Percentiles rank a stretch among this genome's conserved stretches.
Evolutionary conservation across 2,888 invertebrate genomes (phyloP).

Genomic region (Microchrysa polita): DNA sequence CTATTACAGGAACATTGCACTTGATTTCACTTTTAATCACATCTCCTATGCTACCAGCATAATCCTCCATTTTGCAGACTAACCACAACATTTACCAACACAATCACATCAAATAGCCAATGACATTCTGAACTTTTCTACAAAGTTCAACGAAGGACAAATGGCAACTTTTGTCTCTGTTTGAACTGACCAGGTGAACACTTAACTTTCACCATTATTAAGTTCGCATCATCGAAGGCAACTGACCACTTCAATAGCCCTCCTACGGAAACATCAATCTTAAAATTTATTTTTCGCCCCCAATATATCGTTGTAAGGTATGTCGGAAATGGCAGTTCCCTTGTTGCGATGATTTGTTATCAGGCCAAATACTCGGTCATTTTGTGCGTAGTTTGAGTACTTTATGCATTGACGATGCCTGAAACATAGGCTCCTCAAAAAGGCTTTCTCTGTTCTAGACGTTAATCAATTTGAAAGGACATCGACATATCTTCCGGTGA

Average conservation of each 20-base stretch:
- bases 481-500: background rate
- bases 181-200: background rate
- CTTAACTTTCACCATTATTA: constrained; percentile 6
- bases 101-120: too few relatives aligned
- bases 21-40: too few relatives aligned
- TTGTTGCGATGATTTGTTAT: constrained; percentile 34
- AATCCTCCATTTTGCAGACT: too few relatives aligned
- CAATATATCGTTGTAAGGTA: background rate
- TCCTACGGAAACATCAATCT: constrained; percentile 17
- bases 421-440: too few relatives aligned
- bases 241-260: constrained; percentile 8
- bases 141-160: background rate
- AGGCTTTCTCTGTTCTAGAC: background rate
- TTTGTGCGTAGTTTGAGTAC: too few relatives aligned
- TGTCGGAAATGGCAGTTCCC: constrained; percentile 12
- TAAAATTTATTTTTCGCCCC: constrained; percentile 15
- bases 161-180: constrained; percentile 10
- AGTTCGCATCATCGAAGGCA: constrained; percentile 22
- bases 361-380: constrained; percentile 10
- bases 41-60: too few relatives aligned
- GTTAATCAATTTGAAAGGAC: constrained; percentile 23
- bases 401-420: too few relatives aligned
- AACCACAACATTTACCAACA: too few relatives aligned
- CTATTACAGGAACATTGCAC: too few relatives aligned
- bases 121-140: background rate